Evolutionary conservation across 2,113 vertebrate species (phyloP).

Genomic region (Siniperca knerii): DNA sequence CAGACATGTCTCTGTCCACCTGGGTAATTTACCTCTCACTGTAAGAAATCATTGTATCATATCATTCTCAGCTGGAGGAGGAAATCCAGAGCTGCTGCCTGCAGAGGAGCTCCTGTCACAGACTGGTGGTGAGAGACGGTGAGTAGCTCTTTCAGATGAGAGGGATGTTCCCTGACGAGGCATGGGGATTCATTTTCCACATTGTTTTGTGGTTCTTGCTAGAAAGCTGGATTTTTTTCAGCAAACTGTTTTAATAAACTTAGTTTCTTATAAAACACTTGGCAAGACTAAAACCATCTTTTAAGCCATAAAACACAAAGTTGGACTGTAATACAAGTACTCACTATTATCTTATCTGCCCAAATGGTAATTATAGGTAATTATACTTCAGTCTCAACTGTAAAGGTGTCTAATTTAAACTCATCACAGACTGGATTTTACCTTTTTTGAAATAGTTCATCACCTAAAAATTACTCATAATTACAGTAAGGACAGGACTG

Average conservation of each 20-base stretch:
- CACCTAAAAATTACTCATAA: neutral
- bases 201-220: neutral
- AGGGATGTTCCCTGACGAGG: neutral
- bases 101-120: constrained; percentile 73
- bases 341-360: too few species aligned
- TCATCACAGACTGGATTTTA: neutral
- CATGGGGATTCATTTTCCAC: neutral
- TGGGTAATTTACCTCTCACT: neutral
- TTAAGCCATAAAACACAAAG: too few species aligned
- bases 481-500: neutral
- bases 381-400: too few species aligned
- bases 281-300: too few species aligned
- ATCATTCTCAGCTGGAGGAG: constrained; percentile 74
- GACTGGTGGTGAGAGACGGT: constrained; percentile 79
- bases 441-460: neutral
- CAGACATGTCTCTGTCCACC: neutral
- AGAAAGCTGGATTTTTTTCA: neutral
- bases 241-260: neutral
- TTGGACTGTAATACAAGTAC: too few species aligned
- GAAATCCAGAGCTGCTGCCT: constrained; percentile 73
- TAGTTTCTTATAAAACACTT: neutral
- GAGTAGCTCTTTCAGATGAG: neutral
- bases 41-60: neutral
- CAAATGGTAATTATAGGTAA: too few species aligned
- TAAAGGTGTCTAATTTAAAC: too few species aligned